Conservation (phyloP, 2,888 invertebrate genomes). For the Drosophila limbata region DNA sequence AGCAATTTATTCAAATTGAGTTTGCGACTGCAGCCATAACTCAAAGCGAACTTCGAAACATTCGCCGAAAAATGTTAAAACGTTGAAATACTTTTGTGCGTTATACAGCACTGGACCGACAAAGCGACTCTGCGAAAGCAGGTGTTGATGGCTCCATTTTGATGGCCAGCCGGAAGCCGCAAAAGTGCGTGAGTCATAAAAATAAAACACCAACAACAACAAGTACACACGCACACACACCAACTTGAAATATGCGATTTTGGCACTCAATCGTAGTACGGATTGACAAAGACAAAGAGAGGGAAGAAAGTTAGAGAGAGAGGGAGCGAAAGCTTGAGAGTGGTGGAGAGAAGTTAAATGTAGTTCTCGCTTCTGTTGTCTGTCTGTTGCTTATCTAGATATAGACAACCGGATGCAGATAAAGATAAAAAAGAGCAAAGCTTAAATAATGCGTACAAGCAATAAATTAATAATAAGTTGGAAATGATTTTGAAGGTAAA, state of each 20-base stretch:
- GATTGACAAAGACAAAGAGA: constrained; percentile 21
- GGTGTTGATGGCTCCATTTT: constrained; percentile 79
- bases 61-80: constrained; percentile 30
- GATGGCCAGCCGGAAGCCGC: constrained; percentile 79
- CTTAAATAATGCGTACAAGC: constrained; percentile 20
- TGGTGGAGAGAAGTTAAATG: background rate
- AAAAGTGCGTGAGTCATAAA: constrained; percentile 79
- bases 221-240: constrained; percentile 21
- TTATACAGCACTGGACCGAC: constrained; percentile 43
- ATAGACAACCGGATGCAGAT: constrained; percentile 3
- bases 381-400: background rate
- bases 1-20: constrained; percentile 81
- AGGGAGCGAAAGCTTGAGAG: background rate
- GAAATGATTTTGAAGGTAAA: background rate
- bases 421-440: constrained; percentile 29
- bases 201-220: constrained; percentile 61
- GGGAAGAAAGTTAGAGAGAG: background rate
- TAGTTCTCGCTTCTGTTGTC: constrained; percentile 31
- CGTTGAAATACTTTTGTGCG: constrained; percentile 39
- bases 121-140: constrained; percentile 53
- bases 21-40: constrained; percentile 78
- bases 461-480: constrained; percentile 16
- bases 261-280: constrained; percentile 69
- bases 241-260: constrained; percentile 76
- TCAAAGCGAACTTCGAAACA: constrained; percentile 64